Evolutionary conservation across 1,140 invertebrate genomes (phyloP).

Genomic region (Drosophila lini): DNA sequence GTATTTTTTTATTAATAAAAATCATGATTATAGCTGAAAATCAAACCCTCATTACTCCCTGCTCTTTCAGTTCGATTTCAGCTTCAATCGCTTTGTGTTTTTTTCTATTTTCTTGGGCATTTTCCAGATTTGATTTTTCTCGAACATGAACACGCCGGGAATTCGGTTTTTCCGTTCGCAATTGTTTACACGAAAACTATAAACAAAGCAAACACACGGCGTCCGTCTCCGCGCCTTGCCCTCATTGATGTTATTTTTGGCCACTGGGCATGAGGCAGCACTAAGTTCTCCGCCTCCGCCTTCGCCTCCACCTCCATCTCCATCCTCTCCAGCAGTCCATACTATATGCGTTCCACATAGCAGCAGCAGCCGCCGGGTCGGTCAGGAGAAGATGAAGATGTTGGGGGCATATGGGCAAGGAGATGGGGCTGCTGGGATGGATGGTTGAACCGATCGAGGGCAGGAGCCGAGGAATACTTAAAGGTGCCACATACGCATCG

Average conservation of each 20-base stretch:
- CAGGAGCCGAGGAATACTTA: slow-evolving; percentile 59
- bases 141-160: slow-evolving; percentile 55
- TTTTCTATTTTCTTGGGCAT: slow-evolving; percentile 17
- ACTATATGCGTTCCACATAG: slow-evolving; percentile 54
- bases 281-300: slow-evolving; percentile 47
- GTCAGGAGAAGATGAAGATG: slow-evolving; percentile 29
- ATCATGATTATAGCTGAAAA: slow-evolving; percentile 10
- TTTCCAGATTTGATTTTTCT: slow-evolving; percentile 65
- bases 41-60: slow-evolving; percentile 22
- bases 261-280: slow-evolving; percentile 53
- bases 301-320: slow-evolving; percentile 6
- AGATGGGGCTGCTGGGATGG: neutral
- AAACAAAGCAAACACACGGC: slow-evolving; percentile 64
- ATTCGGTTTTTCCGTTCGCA: slow-evolving; percentile 66
- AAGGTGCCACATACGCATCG: slow-evolving; percentile 78
- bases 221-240: slow-evolving; percentile 23
- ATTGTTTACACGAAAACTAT: slow-evolving; percentile 76
- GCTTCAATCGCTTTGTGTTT: neutral
- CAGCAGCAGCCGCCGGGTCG: slow-evolving; percentile 46
- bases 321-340: slow-evolving; percentile 52
- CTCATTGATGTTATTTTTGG: slow-evolving; percentile 73
- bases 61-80: slow-evolving; percentile 12
- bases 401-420: slow-evolving; percentile 19
- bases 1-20: neutral
- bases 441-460: slow-evolving; percentile 8